These are phyloP conservation scores for Lucinisca nassula DNA, from an alignment of 2,888 invertebrate species.

Conservation along the genomic window DNA sequence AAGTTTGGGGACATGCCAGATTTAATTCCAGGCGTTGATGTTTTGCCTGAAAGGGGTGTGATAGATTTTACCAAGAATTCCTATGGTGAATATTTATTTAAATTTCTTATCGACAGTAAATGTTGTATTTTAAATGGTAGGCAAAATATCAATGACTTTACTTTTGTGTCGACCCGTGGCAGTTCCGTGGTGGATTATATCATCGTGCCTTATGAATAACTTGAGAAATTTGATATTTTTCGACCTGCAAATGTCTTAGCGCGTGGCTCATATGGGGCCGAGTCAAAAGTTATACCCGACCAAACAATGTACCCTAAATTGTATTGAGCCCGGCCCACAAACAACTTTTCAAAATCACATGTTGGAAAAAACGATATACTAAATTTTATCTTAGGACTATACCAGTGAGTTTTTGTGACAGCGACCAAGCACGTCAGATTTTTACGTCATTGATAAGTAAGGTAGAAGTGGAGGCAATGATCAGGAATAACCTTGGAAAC, in stretches of 20 bases:
- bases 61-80: no score
- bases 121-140: no score
- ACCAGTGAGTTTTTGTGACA: not conserved
- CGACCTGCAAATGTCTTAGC: constrained; percentile 1
- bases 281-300: constrained; percentile 11
- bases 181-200: no score
- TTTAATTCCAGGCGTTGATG: constrained; percentile 11
- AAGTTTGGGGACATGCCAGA: constrained; percentile 19
- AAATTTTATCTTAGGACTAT: constrained; percentile 11
- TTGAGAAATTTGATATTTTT: not conserved
- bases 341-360: not conserved
- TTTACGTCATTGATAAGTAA: no score
- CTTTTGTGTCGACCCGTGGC: no score
- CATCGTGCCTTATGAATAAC: no score
- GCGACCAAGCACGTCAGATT: not conserved
- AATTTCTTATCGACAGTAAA: constrained; percentile 27
- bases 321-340: no score
- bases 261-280: not conserved
- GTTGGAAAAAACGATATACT: not conserved
- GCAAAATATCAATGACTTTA: no score
- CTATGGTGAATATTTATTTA: constrained; percentile 9
- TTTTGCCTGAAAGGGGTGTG: no score
- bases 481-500: no score
- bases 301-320: not conserved
- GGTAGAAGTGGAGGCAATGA: no score